A percentile compares a stretch with the other conserved stretches of the same genome.
Evolutionary conservation across 2,888 invertebrate genomes (phyloP).

Genomic region (Andrena fulva): DNA sequence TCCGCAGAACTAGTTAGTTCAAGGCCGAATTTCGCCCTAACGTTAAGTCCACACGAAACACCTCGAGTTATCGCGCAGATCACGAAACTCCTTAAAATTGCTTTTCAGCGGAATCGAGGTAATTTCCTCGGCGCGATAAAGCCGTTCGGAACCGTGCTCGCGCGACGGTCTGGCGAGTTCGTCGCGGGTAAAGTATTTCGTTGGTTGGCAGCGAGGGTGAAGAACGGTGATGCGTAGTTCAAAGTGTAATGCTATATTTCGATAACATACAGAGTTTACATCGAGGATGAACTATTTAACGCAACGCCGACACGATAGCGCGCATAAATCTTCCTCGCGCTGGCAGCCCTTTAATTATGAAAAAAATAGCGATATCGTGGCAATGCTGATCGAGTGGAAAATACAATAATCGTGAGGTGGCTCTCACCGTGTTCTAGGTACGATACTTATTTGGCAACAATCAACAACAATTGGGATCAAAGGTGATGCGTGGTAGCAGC

Average conservation of each 20-base stretch:
- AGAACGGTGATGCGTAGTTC: slow-evolving; percentile 35
- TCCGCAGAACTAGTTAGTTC: neutral
- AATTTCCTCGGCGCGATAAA: slow-evolving; percentile 5
- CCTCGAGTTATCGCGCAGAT: neutral
- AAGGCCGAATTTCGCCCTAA: slow-evolving; percentile 1
- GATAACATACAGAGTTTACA: slow-evolving; percentile 82
- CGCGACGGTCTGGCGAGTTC: neutral
- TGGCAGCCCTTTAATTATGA: slow-evolving; percentile 70
- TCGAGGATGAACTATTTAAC: slow-evolving; percentile 79
- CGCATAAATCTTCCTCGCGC: slow-evolving; percentile 54
- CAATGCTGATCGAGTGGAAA: slow-evolving; percentile 80
- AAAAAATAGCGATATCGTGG: slow-evolving; percentile 79
- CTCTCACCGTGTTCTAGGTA: slow-evolving; percentile 63
- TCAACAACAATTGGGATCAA: slow-evolving; percentile 83
- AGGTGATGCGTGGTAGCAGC: slow-evolving; percentile 54
- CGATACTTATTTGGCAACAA: slow-evolving; percentile 83
- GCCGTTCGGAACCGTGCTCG: neutral
- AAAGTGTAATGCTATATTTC: slow-evolving; percentile 79
- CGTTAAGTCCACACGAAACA: slow-evolving; percentile 13
- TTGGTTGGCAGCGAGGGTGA: neutral
- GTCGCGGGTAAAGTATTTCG: neutral
- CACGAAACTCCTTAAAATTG: slow-evolving; percentile 15
- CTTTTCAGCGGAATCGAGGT: neutral
- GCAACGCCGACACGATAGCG: slow-evolving; percentile 77
- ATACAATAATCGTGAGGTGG: slow-evolving; percentile 71